Evolutionary conservation across 2,888 invertebrate species (phyloP), one percentile per base, ranked within the genome.

Genomic region (Neoascia interrupta): DNA sequence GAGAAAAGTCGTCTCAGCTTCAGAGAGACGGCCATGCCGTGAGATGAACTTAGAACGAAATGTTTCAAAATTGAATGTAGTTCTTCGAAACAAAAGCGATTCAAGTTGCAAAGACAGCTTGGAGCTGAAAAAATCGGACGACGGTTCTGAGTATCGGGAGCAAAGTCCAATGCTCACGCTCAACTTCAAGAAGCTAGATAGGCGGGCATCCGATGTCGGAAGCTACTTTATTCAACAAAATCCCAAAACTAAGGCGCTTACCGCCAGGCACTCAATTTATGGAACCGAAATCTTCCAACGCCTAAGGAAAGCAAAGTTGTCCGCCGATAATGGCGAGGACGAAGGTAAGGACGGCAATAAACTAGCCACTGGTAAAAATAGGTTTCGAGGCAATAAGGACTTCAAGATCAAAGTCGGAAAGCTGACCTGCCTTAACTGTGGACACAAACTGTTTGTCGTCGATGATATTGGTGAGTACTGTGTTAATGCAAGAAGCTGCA

Each of bases 341-440:
- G 23, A 47, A 1, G 1, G 16, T 0, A 26, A 43, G n/a, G 76
- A 47, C 1, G 39, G 49, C 11, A 10, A 43, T 2, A 36, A 41
- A 10, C 1, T n/a, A n/a, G n/a, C 53, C 19, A 1, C 2, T 0
- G 5, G 36, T 0, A 34, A 23, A n/a, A n/a, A n/a, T n/a, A n/a
- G n/a, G n/a, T n/a, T n/a, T n/a, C n/a, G n/a, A n/a, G n/a, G n/a
- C n/a, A 70, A 39, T 21, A 72, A 61, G 13, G 61, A 73, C 28
- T 79, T 73, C 3, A 79, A 79, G 43, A 61, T 79, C 2, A 79
- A 79, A 79, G 73, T 79, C 26, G 79, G 79, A 4, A 73, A 73
- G n/a, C 37, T 79, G 11, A 68, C 66, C 1, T 79, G 79, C 5
- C 23, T 73, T 3, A 79, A 79, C 18, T 79, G 79, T 21, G 79